These are phyloP conservation scores for Mugil cephalus DNA, from an alignment of 2,113 vertebrate species.

Conservation along the genomic window DNA sequence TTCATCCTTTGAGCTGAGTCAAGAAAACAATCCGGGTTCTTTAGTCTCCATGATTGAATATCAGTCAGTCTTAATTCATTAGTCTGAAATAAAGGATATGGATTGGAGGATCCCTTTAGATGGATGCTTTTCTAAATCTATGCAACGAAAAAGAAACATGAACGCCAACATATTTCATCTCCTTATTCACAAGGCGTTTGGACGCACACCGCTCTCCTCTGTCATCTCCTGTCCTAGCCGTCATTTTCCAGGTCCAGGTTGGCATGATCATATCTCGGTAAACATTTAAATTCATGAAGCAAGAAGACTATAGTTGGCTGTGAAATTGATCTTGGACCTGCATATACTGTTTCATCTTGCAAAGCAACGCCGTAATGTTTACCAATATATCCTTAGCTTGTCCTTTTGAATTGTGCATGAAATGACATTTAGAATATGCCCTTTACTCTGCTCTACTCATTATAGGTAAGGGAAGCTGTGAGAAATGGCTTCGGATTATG, in stretches of 20 bases:
- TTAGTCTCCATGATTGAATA: too few species aligned
- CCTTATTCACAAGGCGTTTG: background rate
- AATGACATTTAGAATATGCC: constrained; percentile 74
- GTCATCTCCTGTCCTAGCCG: background rate
- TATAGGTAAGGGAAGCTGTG: constrained; percentile 51
- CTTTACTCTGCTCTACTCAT: constrained; percentile 62
- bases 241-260: constrained; percentile 5
- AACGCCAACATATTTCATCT: background rate
- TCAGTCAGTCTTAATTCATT: background rate
- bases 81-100: constrained; percentile 1
- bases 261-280: constrained; percentile 10
- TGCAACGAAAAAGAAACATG: background rate
- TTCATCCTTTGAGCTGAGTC: background rate
- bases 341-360: constrained; percentile 58
- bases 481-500: constrained; percentile 53
- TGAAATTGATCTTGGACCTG: constrained; percentile 54
- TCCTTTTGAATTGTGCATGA: constrained; percentile 66
- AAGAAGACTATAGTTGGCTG: constrained; percentile 40
- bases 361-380: constrained; percentile 55
- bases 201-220: background rate
- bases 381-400: constrained; percentile 52
- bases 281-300: constrained; percentile 59
- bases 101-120: background rate
- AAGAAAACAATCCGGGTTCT: background rate
- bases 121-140: background rate